These are phyloP conservation scores for Poeciliopsis presidionis DNA, from an alignment of 2,797 vertebrate genomes.

Conservation along the genomic window DNA sequence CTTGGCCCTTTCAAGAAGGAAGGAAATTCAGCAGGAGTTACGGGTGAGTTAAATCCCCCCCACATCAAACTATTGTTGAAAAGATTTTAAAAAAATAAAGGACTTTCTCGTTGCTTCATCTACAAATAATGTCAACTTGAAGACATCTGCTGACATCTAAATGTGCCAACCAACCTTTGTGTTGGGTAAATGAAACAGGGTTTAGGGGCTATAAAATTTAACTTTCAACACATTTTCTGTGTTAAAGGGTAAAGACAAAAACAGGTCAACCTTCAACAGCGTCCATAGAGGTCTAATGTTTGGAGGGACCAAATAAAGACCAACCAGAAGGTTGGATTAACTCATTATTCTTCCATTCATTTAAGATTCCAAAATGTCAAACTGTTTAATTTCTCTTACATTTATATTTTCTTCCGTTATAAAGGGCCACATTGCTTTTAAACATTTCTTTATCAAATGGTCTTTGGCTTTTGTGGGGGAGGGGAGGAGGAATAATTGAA, in stretches of 20 bases:
- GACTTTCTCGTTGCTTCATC: background rate
- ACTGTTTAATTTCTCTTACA: background rate
- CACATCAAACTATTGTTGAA: background rate
- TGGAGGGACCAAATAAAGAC: constrained; percentile 1
- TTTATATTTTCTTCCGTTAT: background rate
- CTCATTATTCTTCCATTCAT: background rate
- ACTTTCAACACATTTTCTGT: background rate
- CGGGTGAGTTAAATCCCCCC: background rate
- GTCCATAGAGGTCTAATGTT: background rate
- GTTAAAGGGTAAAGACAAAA: background rate
- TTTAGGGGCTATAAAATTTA: background rate
- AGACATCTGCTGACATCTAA: background rate
- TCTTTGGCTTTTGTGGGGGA: background rate
- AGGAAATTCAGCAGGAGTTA: background rate
- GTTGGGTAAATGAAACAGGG: background rate
- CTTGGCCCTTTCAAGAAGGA: background rate
- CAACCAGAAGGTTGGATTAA: background rate
- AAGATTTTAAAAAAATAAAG: background rate
- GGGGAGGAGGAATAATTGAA: background rate
- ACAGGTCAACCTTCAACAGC: background rate
- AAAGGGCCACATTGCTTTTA: constrained; percentile 2
- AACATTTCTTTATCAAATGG: background rate
- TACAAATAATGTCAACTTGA: background rate
- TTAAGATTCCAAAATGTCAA: background rate
- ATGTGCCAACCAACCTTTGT: background rate